Conservation (phyloP, 1,140 invertebrate genomes). For the Zeugodacus cucurbitae region DNA sequence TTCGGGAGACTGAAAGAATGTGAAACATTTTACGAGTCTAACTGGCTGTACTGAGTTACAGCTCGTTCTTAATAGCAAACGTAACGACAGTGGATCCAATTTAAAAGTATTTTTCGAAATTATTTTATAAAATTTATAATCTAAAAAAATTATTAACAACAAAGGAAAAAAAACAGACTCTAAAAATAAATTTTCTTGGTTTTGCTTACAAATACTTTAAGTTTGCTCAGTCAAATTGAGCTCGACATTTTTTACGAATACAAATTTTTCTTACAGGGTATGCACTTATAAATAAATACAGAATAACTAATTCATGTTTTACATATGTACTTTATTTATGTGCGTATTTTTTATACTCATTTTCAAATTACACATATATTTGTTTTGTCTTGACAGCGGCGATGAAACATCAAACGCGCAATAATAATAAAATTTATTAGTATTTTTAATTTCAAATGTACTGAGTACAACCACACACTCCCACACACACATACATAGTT, state of each 20-base stretch:
- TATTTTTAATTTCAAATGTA: neutral
- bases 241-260: neutral
- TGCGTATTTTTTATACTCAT: neutral
- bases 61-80: too few species aligned
- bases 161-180: too few species aligned
- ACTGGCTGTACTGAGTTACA: too few species aligned
- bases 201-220: too few species aligned
- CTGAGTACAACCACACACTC: neutral
- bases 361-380: neutral
- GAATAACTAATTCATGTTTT: neutral
- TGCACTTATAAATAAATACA: neutral
- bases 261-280: neutral
- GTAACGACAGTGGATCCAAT: too few species aligned
- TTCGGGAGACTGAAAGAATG: too few species aligned
- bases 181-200: too few species aligned
- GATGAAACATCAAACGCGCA: neutral
- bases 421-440: conserved; percentile 35
- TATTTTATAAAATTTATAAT: too few species aligned
- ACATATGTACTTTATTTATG: neutral
- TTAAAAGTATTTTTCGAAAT: too few species aligned
- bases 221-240: too few species aligned
- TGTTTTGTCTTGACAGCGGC: neutral
- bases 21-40: too few species aligned
- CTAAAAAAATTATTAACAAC: too few species aligned
- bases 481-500: neutral